Base-by-base conservation (phyloP, 30 jellyfish, hydroid and myxozoan species). In the Hydra vulgaris region DNA sequence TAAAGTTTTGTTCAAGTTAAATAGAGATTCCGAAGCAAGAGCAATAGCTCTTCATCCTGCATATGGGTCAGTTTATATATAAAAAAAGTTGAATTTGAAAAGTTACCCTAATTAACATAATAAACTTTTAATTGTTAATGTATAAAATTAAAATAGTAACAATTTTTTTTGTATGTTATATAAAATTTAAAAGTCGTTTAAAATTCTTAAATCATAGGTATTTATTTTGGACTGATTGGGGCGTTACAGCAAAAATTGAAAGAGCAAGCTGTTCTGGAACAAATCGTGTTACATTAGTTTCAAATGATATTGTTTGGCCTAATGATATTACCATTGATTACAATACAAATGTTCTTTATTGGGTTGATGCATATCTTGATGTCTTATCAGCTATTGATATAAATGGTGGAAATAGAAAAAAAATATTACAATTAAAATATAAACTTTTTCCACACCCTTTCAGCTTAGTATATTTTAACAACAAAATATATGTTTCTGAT, bases 201-300 rank as follows among this genome's bases (percentile, higher is more conserved):
- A 40, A 40, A 5, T 40, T 40, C 12, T 3, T 40, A 40, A 3
- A 3, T 40, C 61, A 15, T 66, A 90, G 97, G 73, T 78, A 80
- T 52, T 81, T 90, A 18, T 90, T 82, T 66, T 90, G 97, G 97
- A 80, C 96, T 5, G 96, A 82, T 68, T 74, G 77, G 75, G 97
- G 97, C 1, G 71, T 27, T 18, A 52, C 61, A 1, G 86, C 97
- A 8, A 87, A 86, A 27, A 90, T 90, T 40, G 97, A 86, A 81
- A 84, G 95, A 74, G 82, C 94, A 12, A 82, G 79, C 21, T 80
- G 82, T 19, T 86, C 90, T 69, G 97, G 97, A 0, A 74, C 76
- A 7, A 89, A 80, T 40, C 88, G 97, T 3, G 69, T 23, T 21
- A 82, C 80, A 0, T 70, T 90, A 17, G 96, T 79, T 1, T 54